These are phyloP conservation scores for Galerucella calmariensis DNA, from an alignment of 2,888 invertebrate species.

Conservation along the genomic window DNA sequence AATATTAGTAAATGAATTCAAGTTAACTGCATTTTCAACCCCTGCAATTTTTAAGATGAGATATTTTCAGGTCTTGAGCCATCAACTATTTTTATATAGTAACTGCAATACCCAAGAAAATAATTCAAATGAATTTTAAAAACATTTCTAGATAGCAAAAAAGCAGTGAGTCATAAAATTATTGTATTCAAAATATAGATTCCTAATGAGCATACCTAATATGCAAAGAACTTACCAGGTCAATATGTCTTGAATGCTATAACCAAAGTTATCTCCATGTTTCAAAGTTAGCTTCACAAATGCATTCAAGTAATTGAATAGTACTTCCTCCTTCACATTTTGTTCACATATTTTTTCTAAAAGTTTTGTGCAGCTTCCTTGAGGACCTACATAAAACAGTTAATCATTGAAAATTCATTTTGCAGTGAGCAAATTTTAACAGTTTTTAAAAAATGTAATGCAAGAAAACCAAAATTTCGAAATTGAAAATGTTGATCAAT, in stretches of 20 bases:
- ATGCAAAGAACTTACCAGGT: conserved; percentile 72
- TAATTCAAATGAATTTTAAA: no score
- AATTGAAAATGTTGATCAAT: no score
- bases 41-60: no score
- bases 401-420: not conserved
- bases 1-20: no score
- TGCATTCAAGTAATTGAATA: conserved; percentile 88
- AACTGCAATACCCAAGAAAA: no score
- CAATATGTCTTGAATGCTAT: conserved; percentile 83
- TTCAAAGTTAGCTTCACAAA: conserved; percentile 83
- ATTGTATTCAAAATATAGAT: conserved; percentile 11
- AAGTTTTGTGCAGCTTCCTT: conserved; percentile 74
- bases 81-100: no score
- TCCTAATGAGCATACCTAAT: not conserved
- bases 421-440: no score
- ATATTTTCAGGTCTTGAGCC: no score
- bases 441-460: no score
- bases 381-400: conserved; percentile 60
- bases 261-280: conserved; percentile 73
- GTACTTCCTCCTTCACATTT: conserved; percentile 79
- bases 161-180: not conserved
- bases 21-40: no score
- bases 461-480: no score
- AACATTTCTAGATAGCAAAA: no score
- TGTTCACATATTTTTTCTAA: conserved; percentile 72